Evolutionary conservation across 2,113 vertebrate species (phyloP), one percentile per base, ranked within the genome.

Genomic region (Bos javanicus): DNA sequence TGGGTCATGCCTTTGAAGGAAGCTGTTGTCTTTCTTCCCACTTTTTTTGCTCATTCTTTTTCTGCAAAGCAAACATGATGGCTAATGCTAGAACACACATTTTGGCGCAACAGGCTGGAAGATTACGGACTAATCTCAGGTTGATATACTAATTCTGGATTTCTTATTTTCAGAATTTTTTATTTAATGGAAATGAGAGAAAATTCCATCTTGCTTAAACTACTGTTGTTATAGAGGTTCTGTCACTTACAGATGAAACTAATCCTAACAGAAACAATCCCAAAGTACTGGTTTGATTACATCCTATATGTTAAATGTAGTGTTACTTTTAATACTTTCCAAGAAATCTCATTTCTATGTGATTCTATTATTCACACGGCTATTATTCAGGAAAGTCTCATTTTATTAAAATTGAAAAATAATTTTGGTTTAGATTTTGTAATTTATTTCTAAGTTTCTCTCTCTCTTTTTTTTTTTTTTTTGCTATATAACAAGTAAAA

Each of bases 381-480:
- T 95, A 30, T 74, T 90, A 50, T 76, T 84, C 4, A 90, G 78
- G 74, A 76, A 60, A 90, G n/a, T 43, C 62, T 60, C 54, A 52
- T 95, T 95, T 81, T 87, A 94, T 80, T 76, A 74, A 84, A 94
- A 81, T 50, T 84, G 50, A 83, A 46, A 83, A 52, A 91, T 67
- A 25, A 28, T 76, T 90, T 78, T 56, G 43, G 54, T 90, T 62
- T 76, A 52, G 28, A 60, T 90, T 60, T 85, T 78, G 3, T 62
- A 74, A 74, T 30, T 90, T 80, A 52, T 67, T 67, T 85, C 39
- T 67, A 59, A 57, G 28, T 52, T 48, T 80, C 43, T 17, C 14
- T 64, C 54, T 19, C 59, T 62, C 0, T 17, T 1, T 28, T 0
- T 48, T 16, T 36, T 36, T 36, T 13, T 26, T 39, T 85, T 25